A percentile compares a stretch with the other conserved stretches of the same genome.
These are phyloP conservation scores for Lepilemur ruficaudatus DNA, from an alignment of 2,797 vertebrate genomes.

Conservation along the genomic window DNA sequence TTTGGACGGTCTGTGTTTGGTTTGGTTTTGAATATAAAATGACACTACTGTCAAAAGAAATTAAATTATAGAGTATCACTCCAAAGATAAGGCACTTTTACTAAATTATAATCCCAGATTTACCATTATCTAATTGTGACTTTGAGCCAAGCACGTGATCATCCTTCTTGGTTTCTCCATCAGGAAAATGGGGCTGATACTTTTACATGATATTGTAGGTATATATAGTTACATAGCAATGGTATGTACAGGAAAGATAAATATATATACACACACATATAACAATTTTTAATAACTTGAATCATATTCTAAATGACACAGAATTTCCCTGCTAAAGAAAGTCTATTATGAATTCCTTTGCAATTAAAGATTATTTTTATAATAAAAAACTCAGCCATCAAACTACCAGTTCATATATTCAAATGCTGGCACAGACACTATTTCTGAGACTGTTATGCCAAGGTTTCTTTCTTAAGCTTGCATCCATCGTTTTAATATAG, in stretches of 20 bases:
- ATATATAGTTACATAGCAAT: background rate
- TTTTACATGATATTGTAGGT: background rate
- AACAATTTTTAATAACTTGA: background rate
- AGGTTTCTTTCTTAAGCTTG: background rate
- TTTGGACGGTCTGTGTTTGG: background rate
- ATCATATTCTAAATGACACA: background rate
- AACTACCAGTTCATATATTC: background rate
- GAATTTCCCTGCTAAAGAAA: background rate
- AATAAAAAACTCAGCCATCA: background rate
- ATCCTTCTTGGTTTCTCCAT: background rate
- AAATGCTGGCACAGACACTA: background rate
- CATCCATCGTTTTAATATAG: background rate
- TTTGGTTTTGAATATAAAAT: background rate
- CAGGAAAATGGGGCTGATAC: background rate
- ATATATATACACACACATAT: background rate
- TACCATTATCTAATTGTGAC: background rate
- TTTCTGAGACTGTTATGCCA: background rate
- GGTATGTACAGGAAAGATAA: background rate
- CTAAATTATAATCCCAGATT: slow-evolving; percentile 2
- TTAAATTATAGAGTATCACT: background rate
- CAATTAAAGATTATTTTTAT: slow-evolving; percentile 33
- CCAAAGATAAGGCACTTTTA: background rate
- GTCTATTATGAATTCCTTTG: background rate
- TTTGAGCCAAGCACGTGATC: background rate
- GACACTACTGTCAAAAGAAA: background rate